These are phyloP conservation scores for Channallabes apus DNA, from an alignment of 2,797 vertebrate species.

Conservation along the genomic window DNA sequence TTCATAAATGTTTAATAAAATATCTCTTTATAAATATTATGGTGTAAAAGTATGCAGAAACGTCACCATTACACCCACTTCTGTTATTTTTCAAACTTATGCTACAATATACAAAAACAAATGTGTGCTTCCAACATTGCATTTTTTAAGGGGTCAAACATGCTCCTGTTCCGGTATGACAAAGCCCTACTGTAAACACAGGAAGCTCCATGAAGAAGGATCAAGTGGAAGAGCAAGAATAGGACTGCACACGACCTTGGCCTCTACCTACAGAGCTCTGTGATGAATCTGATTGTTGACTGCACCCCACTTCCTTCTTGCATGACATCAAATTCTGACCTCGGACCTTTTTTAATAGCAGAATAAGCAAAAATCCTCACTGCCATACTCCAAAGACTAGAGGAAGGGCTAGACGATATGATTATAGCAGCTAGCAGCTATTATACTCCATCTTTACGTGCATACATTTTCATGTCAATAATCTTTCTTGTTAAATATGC, in stretches of 20 bases:
- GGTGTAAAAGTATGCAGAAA: neutral
- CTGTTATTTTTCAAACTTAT: neutral
- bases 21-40: neutral
- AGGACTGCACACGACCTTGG: too few relatives aligned
- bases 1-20: neutral
- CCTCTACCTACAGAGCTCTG: too few relatives aligned
- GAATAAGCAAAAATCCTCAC: too few relatives aligned
- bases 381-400: too few relatives aligned
- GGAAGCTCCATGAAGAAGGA: neutral
- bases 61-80: neutral
- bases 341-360: too few relatives aligned
- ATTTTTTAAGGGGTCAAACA: neutral
- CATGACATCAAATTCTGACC: neutral
- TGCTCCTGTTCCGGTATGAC: too few relatives aligned
- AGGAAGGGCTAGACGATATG: too few relatives aligned
- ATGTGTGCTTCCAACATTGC: too few relatives aligned
- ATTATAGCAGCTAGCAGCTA: neutral
- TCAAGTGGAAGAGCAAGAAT: neutral
- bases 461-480: neutral
- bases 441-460: neutral
- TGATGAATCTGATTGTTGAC: too few relatives aligned
- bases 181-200: too few relatives aligned
- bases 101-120: neutral
- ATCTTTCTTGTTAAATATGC: neutral
- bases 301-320: neutral